Percentiles rank a stretch among this genome's conserved stretches.
These are phyloP conservation scores for Xyliphius kryptos DNA, from an alignment of 2,113 vertebrate genomes.

Conservation along the genomic window DNA sequence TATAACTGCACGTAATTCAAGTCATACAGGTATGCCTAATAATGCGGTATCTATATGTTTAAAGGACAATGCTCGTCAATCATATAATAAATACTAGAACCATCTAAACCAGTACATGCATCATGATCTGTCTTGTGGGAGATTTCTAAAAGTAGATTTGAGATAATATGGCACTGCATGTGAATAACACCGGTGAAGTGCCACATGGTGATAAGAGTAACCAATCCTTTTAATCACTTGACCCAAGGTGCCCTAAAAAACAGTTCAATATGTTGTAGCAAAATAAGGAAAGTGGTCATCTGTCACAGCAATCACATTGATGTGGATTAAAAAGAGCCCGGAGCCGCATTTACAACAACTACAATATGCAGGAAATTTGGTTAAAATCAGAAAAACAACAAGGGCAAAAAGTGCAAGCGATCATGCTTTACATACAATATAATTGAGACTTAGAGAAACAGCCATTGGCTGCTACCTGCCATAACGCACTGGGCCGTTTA, in stretches of 20 bases:
- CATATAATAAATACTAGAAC: too few species aligned
- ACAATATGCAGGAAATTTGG: constrained; percentile 10
- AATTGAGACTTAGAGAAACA: constrained; percentile 97
- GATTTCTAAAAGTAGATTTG: too few species aligned
- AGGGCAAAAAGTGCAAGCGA: constrained; percentile 70
- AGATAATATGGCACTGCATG: too few species aligned
- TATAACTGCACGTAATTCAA: too few species aligned
- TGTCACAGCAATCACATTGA: constrained; percentile 33
- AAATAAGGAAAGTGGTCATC: constrained; percentile 32
- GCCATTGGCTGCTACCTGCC: constrained; percentile 83
- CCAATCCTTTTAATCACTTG: too few species aligned
- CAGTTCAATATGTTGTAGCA: constrained; percentile 31
- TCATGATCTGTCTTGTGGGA: too few species aligned
- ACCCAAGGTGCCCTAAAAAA: constrained; percentile 27
- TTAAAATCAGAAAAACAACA: constrained; percentile 46
- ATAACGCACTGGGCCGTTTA: constrained; percentile 97
- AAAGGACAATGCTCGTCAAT: too few species aligned
- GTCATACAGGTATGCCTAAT: too few species aligned
- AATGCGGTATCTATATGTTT: too few species aligned
- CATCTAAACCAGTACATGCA: too few species aligned
- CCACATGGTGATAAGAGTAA: too few species aligned
- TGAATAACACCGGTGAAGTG: too few species aligned
- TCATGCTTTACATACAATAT: constrained; percentile 68
- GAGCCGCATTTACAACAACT: constrained; percentile 49
- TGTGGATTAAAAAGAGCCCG: constrained; percentile 52